A percentile compares a stretch with the other conserved stretches of the same genome.
Evolutionary conservation across 2,797 vertebrate genomes (phyloP).

Genomic region (Phrynocephalus guinanensis): DNA sequence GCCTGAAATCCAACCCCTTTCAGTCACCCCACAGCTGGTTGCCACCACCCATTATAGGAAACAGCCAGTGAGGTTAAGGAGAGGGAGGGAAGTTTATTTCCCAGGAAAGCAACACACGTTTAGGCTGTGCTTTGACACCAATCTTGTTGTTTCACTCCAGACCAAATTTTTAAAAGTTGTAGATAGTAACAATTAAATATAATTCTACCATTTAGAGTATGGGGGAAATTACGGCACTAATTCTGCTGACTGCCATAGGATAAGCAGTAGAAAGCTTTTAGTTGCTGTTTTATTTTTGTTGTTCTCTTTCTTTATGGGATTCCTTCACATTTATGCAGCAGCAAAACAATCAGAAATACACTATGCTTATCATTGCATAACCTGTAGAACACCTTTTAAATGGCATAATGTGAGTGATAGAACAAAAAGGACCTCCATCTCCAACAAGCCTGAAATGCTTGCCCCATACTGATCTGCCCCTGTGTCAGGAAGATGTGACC

Average conservation of each 20-base stretch:
- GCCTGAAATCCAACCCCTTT: conserved; percentile 12
- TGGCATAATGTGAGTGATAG: neutral
- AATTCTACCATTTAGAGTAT: neutral
- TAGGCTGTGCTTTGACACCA: neutral
- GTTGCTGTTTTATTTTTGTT: neutral
- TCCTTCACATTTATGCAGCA: neutral
- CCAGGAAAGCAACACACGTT: neutral
- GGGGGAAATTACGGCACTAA: neutral
- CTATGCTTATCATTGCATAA: neutral
- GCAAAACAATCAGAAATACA: neutral
- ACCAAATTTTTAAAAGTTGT: neutral
- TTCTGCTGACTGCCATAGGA: neutral
- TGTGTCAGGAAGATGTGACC: conserved; percentile 7
- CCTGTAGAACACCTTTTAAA: neutral
- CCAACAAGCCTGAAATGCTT: neutral
- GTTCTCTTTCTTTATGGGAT: neutral
- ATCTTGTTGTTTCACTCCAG: no score
- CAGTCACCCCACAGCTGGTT: conserved; percentile 21
- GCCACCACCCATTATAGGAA: conserved; percentile 11
- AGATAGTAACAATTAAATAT: neutral
- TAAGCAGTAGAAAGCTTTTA: neutral
- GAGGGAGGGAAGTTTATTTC: neutral
- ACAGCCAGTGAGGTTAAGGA: conserved; percentile 1
- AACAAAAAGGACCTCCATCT: neutral
- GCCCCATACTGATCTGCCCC: neutral